Evolutionary conservation across 2,113 vertebrate genomes (phyloP).

Genomic region (Salvelinus fontinalis): DNA sequence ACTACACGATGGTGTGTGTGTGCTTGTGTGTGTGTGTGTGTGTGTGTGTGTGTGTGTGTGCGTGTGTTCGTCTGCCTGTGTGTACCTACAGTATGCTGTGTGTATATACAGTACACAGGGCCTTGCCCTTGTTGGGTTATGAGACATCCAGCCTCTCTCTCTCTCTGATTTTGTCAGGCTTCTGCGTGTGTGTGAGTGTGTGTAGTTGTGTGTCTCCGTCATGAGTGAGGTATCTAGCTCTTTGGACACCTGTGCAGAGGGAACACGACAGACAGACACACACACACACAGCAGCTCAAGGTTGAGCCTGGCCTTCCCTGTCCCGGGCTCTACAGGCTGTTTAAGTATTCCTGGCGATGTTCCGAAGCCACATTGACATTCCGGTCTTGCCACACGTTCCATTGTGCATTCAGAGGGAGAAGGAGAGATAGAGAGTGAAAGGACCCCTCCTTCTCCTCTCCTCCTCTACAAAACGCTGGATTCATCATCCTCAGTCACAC

Average conservation of each 20-base stretch:
- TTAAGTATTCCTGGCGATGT: slow-evolving; percentile 66
- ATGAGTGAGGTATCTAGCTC: neutral
- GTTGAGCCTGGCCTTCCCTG: slow-evolving; percentile 45
- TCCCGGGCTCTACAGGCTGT: slow-evolving; percentile 45
- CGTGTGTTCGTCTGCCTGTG: slow-evolving; percentile 28
- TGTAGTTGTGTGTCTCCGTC: neutral
- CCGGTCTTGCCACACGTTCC: slow-evolving; percentile 54
- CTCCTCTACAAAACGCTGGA: neutral
- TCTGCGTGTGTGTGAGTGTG: neutral
- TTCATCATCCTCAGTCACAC: slow-evolving; percentile 38
- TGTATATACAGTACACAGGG: slow-evolving; percentile 39
- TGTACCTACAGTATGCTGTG: slow-evolving; percentile 31
- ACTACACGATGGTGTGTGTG: slow-evolving; percentile 47
- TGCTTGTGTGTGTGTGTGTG: neutral
- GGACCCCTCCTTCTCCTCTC: slow-evolving; percentile 27
- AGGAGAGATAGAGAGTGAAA: slow-evolving; percentile 30
- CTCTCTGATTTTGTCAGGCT: neutral
- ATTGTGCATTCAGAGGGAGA: slow-evolving; percentile 63
- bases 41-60: neutral
- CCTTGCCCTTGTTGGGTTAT: slow-evolving; percentile 55
- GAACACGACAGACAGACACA: neutral
- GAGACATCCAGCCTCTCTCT: slow-evolving; percentile 13
- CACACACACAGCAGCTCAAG: slow-evolving; percentile 37
- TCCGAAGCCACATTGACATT: slow-evolving; percentile 64
- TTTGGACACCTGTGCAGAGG: neutral